Evolutionary conservation across 1,140 invertebrate genomes (phyloP).

Genomic region (Agrilus planipennis): DNA sequence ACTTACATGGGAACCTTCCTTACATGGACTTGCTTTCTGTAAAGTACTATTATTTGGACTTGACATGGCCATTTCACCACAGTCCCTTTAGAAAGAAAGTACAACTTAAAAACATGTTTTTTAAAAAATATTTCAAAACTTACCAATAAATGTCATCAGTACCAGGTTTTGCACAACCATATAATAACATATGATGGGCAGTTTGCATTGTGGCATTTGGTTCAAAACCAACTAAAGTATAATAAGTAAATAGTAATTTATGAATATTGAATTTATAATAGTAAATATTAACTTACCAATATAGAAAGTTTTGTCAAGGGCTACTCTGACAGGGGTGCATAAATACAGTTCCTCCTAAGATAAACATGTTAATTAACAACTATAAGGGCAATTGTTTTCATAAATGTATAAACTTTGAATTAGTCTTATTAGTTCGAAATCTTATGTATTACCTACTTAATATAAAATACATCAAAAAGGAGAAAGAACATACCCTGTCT

Average conservation of each 20-base stretch:
- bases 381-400: too few relatives aligned
- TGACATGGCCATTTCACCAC: conserved; percentile 75
- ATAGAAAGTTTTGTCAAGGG: conserved; percentile 56
- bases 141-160: conserved; percentile 67
- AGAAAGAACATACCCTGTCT: conserved; percentile 41
- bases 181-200: conserved; percentile 93
- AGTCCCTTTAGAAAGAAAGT: conserved; percentile 55
- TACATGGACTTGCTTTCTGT: conserved; percentile 53
- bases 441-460: neutral
- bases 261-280: neutral
- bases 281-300: conserved; percentile 45
- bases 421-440: too few relatives aligned
- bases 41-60: conserved; percentile 34
- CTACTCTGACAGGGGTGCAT: conserved; percentile 70
- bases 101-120: neutral
- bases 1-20: conserved; percentile 53
- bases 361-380: conserved; percentile 3
- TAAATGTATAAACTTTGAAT: too few relatives aligned
- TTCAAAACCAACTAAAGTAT: conserved; percentile 72
- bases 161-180: conserved; percentile 82
- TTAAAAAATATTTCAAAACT: conserved; percentile 15
- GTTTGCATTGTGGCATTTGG: conserved; percentile 84
- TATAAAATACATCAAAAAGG: neutral
- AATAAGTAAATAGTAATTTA: neutral
- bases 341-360: conserved; percentile 74